A percentile compares a stretch with the other conserved stretches of the same genome.
Conservation (phyloP, 2,113 vertebrate species). For the Callithrix jacchus region DNA sequence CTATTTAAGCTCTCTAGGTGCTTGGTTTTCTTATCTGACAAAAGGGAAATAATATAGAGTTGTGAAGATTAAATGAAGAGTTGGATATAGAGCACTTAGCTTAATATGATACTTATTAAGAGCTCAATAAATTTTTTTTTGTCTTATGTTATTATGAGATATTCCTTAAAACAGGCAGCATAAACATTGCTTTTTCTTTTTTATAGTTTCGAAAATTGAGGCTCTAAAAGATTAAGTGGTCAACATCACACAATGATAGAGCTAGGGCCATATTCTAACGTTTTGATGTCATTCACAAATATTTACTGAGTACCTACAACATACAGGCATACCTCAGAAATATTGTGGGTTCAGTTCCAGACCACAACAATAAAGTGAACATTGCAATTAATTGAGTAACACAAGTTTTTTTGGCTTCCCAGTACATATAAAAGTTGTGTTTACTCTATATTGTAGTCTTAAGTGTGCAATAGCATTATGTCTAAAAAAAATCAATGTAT, state of each 20-base stretch:
- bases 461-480: not conserved
- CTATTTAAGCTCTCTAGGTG: not conserved
- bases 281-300: not conserved
- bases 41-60: not conserved
- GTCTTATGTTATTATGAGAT: not conserved
- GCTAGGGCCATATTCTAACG: not conserved
- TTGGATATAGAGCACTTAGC: not conserved
- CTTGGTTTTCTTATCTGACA: constrained; percentile 6
- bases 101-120: not conserved
- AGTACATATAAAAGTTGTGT: not conserved
- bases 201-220: not conserved
- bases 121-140: not conserved
- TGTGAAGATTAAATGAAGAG: not conserved
- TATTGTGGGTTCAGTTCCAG: not conserved
- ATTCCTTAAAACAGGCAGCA: not conserved
- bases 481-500: not conserved
- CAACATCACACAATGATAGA: not conserved
- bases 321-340: not conserved
- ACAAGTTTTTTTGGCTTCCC: not conserved
- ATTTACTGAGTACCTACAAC: not conserved
- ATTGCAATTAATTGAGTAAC: not conserved
- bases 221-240: not conserved
- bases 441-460: not conserved
- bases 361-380: not conserved
- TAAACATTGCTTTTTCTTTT: not conserved